These are phyloP conservation scores for Eulimnadia texana DNA, from an alignment of 1,140 invertebrate species.

Conservation along the genomic window DNA sequence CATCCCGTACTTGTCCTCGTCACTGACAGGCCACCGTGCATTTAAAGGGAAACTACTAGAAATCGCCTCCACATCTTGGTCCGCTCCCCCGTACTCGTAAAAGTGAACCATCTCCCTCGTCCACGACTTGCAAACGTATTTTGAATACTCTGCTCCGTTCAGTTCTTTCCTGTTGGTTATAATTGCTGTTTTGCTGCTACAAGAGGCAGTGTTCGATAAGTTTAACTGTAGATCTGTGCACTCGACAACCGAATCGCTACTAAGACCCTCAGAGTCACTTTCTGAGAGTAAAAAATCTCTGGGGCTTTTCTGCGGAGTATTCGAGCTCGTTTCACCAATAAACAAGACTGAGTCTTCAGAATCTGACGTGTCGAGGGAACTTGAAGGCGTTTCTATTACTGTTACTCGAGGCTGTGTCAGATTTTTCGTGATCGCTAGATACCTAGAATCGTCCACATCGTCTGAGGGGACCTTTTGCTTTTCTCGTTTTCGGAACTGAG, in stretches of 20 bases:
- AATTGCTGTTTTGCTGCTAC: not conserved
- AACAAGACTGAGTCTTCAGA: not conserved
- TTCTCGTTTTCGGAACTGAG: no score
- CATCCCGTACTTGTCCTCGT: not conserved
- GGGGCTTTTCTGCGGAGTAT: not conserved
- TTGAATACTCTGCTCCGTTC: not conserved
- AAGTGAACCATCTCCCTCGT: slow-evolving; percentile 1
- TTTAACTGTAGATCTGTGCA: not conserved
- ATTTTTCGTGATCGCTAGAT: not conserved
- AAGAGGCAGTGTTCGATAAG: not conserved
- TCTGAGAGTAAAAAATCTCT: not conserved
- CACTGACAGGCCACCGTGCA: not conserved
- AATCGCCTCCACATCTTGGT: not conserved
- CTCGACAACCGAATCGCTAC: not conserved
- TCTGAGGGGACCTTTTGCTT: not conserved
- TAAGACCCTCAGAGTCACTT: not conserved
- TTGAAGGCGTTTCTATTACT: not conserved
- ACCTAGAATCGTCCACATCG: not conserved
- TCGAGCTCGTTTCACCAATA: not conserved
- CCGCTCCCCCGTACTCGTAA: slow-evolving; percentile 2
- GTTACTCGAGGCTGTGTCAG: not conserved
- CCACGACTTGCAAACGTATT: not conserved
- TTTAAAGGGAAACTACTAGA: not conserved
- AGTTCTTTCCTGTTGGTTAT: not conserved
- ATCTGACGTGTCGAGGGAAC: not conserved